Base-by-base conservation (phyloP, 1,140 invertebrate species). In the Vanessa atalanta region DNA sequence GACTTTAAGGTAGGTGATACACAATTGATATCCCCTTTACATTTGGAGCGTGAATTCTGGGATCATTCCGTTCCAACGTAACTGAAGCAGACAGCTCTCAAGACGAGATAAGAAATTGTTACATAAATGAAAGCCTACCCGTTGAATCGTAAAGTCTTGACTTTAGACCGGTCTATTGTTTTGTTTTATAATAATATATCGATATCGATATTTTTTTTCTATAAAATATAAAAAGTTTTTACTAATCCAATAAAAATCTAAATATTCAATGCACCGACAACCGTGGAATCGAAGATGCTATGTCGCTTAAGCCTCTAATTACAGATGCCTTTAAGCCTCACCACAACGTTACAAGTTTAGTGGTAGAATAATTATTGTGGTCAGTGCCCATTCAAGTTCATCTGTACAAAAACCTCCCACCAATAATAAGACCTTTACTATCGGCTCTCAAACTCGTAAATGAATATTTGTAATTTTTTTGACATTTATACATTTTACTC, bases 81-180 rank as follows among this genome's bases (percentile, higher is more conserved):
- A 75, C 79, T 70, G 73, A 79, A 73, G 77, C 76, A 73, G 74
- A 73, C 78, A 76, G 74, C 66, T 77, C 77, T 79, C 78, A 70
- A 81, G 77, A 77, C 68, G 68, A 83, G 82, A 85, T 83, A 82
- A 83, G 80, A 83, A 81, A 83, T 74, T 74, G 79, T 83, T 82
- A 83, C 77, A 82, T 85, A 85, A 83, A 83, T 85, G 81, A 85
- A 82, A 83, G 80, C 83, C 79, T 83, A 83, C 57, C 80, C 76
- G 65, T 57, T 72, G 69, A 77, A 60, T 80, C 78, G 77, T 64
- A 57, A 70, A n/a, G 37, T 43, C 37, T 70, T 70, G 55, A 14
- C 68, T 70, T 70, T 26, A 70, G 16, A 63, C 55, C 57, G 23
- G 48, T 55, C 65, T 26, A 67, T 67, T 37, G 51, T 14, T n/a